phyloP scores from a whole-genome alignment of 2,888 invertebrate genomes.

The Stenoptilia bipunctidactyla region DNA sequence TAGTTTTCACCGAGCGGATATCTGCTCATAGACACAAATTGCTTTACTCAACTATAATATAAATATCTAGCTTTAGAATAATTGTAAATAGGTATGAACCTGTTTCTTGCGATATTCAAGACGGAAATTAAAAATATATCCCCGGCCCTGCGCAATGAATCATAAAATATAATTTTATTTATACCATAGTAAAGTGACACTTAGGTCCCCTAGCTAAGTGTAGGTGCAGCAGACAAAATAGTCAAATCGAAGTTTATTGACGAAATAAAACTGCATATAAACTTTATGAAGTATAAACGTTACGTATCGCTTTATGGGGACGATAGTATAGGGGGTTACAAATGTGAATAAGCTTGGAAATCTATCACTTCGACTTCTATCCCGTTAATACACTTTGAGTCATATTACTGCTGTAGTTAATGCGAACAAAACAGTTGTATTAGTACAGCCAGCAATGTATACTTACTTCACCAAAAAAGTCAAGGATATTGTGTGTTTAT shows the following conservation, averaged over 20 bases:
- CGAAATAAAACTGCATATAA: slow-evolving; percentile 65
- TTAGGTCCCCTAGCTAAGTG: slow-evolving; percentile 16
- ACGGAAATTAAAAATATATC: too few species aligned
- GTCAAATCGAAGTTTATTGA: slow-evolving; percentile 63
- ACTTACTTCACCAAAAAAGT: slow-evolving; percentile 3
- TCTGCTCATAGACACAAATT: too few species aligned
- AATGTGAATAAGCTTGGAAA: not conserved
- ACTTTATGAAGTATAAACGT: slow-evolving; percentile 67
- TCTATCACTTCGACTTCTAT: not conserved
- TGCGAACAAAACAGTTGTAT: not conserved
- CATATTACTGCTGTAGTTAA: too few species aligned
- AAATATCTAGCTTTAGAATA: too few species aligned
- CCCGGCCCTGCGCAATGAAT: not conserved
- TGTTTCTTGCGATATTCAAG: too few species aligned
- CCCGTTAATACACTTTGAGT: too few species aligned
- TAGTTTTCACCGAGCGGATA: too few species aligned
- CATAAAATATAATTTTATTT: not conserved
- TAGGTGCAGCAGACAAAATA: slow-evolving; percentile 37
- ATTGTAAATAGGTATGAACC: too few species aligned
- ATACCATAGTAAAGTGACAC: slow-evolving; percentile 4
- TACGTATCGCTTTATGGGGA: slow-evolving; percentile 56
- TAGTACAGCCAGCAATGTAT: slow-evolving; percentile 10
- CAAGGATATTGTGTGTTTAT: slow-evolving; percentile 2
- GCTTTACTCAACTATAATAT: too few species aligned
- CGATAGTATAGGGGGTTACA: slow-evolving; percentile 20